Evolutionary conservation across 2,888 invertebrate genomes (phyloP).

Genomic region (Dynastes maya): DNA sequence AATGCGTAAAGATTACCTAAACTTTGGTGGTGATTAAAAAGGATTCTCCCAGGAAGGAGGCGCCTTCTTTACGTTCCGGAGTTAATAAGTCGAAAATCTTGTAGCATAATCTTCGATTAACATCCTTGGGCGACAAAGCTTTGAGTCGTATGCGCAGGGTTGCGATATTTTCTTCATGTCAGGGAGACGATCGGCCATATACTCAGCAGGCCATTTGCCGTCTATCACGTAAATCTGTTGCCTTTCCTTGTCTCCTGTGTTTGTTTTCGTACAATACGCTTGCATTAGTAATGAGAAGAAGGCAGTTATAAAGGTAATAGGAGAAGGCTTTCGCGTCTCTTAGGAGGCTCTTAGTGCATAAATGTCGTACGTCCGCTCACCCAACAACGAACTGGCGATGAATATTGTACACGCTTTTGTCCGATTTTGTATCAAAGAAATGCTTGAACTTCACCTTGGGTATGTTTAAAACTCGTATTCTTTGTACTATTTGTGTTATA

Average conservation of each 20-base stretch:
- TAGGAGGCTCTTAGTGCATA: background rate
- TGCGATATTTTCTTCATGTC: constrained; percentile 16
- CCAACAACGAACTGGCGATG: constrained; percentile 25
- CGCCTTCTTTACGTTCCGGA: constrained; percentile 18
- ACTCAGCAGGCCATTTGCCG: background rate
- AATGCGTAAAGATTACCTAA: constrained; percentile 17
- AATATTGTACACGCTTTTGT: constrained; percentile 41
- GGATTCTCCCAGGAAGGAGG: background rate
- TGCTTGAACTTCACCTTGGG: background rate
- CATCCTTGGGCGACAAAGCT: constrained; percentile 30
- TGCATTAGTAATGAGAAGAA: constrained; percentile 40
- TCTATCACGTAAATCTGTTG: background rate
- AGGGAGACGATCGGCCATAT: constrained; percentile 14
- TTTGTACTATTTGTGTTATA: no score
- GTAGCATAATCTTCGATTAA: constrained; percentile 38
- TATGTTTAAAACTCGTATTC: background rate
- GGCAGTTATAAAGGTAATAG: constrained; percentile 31
- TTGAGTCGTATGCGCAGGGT: constrained; percentile 16
- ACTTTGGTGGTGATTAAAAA: constrained; percentile 26
- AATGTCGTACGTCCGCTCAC: background rate
- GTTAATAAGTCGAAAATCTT: constrained; percentile 38
- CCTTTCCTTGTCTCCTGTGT: constrained; percentile 4
- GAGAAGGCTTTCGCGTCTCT: background rate
- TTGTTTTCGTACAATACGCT: constrained; percentile 33
- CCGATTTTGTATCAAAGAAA: constrained; percentile 29